A percentile compares a stretch with the other conserved stretches of the same genome.
Conservation (phyloP, 2,888 invertebrate species). For the Eledona agricola region DNA sequence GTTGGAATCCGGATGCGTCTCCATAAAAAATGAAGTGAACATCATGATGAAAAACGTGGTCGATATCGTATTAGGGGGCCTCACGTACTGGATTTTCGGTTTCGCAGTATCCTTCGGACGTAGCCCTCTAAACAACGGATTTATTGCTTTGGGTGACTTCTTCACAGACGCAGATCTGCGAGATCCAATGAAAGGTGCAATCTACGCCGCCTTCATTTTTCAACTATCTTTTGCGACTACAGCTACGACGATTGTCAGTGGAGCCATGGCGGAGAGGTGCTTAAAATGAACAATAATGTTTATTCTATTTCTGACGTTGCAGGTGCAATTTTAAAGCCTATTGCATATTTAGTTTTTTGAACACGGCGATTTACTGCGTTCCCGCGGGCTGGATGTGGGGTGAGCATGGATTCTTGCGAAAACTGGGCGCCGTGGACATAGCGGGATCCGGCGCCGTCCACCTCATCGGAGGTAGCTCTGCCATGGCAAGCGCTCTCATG, state of each 20-base stretch:
- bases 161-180: slow-evolving; percentile 78
- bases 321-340: slow-evolving; percentile 92
- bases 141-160: slow-evolving; percentile 86
- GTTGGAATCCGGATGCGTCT: slow-evolving; percentile 92
- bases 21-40: slow-evolving; percentile 93
- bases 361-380: slow-evolving; percentile 89
- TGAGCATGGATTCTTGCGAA: slow-evolving; percentile 83
- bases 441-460: slow-evolving; percentile 93
- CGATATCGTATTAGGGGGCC: slow-evolving; percentile 90
- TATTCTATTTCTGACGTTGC: too few species aligned
- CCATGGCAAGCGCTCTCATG: slow-evolving; percentile 89
- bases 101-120: slow-evolving; percentile 91
- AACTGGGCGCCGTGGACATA: slow-evolving; percentile 88
- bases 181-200: slow-evolving; percentile 82
- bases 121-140: slow-evolving; percentile 75
- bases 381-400: slow-evolving; percentile 96
- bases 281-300: too few species aligned
- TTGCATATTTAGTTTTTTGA: slow-evolving; percentile 87
- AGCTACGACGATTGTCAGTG: slow-evolving; percentile 91
- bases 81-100: slow-evolving; percentile 95
- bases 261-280: slow-evolving; percentile 96
- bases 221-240: slow-evolving; percentile 91
- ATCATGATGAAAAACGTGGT: slow-evolving; percentile 98
- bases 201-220: slow-evolving; percentile 89
- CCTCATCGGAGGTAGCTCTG: slow-evolving; percentile 79